Percentiles rank a stretch among this genome's conserved stretches.
Conservation (phyloP, 2,888 invertebrate genomes). For the Lepidonotus clava region DNA sequence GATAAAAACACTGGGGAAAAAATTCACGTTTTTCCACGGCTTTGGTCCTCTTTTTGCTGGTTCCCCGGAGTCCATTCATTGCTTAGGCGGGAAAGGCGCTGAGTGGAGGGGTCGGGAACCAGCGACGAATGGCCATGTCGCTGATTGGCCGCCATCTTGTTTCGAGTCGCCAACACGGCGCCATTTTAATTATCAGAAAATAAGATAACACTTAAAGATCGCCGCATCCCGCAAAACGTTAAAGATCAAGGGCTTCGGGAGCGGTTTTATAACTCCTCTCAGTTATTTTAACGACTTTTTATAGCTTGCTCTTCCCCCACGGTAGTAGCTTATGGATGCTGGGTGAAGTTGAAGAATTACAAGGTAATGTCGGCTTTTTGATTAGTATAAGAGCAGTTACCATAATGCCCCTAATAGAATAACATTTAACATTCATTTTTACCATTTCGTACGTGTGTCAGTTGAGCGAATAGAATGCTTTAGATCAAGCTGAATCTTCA, state of each 20-base stretch:
- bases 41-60: not conserved
- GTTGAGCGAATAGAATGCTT: too few relatives aligned
- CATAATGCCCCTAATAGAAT: too few relatives aligned
- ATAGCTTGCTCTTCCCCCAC: too few relatives aligned
- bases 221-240: not conserved
- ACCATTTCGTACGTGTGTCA: too few relatives aligned
- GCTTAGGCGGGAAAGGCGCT: not conserved
- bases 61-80: not conserved
- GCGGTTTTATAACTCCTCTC: not conserved
- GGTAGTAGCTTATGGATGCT: too few relatives aligned
- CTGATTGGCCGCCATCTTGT: slow-evolving; percentile 38
- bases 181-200: slow-evolving; percentile 32
- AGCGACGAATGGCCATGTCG: not conserved
- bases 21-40: not conserved
- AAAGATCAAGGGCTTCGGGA: not conserved
- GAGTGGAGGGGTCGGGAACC: too few relatives aligned
- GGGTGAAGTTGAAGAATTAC: too few relatives aligned
- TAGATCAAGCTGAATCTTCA: too few relatives aligned
- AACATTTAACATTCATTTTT: too few relatives aligned
- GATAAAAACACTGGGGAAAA: not conserved
- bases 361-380: too few relatives aligned
- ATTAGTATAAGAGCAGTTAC: too few relatives aligned
- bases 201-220: slow-evolving; percentile 1
- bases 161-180: not conserved
- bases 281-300: too few relatives aligned